Percentiles rank a stretch among this genome's conserved stretches.
These are phyloP conservation scores for Lordiphosa fenestrarum DNA, from an alignment of 2,888 invertebrate genomes.

Conservation along the genomic window DNA sequence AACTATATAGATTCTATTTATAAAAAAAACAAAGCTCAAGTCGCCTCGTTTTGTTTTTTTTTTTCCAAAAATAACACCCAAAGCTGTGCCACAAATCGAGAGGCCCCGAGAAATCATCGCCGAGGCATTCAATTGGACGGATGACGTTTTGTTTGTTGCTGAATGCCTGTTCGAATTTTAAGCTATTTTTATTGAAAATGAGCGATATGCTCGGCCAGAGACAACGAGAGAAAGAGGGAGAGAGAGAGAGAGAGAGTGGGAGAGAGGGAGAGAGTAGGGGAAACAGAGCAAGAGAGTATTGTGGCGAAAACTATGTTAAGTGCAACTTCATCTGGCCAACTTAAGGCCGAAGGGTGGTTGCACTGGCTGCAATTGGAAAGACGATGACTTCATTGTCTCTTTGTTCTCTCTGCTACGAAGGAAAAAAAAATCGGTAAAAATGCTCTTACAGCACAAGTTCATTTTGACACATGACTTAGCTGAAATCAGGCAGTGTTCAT, in stretches of 20 bases:
- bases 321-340: slow-evolving; percentile 40
- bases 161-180: slow-evolving; percentile 71
- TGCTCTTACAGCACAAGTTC: too few species aligned
- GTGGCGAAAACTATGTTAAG: slow-evolving; percentile 61
- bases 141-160: slow-evolving; percentile 32
- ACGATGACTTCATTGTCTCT: slow-evolving; percentile 58
- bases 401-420: background rate
- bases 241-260: slow-evolving; percentile 16
- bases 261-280: slow-evolving; percentile 10
- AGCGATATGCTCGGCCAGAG: slow-evolving; percentile 57
- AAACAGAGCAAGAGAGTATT: slow-evolving; percentile 10
- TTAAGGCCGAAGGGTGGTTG: slow-evolving; percentile 31
- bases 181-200: slow-evolving; percentile 76
- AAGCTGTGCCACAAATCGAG: slow-evolving; percentile 9
- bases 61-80: slow-evolving; percentile 27
- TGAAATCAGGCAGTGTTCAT: too few species aligned
- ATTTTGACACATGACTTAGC: too few species aligned
- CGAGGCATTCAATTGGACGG: slow-evolving; percentile 8
- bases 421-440: background rate
- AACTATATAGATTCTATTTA: background rate
- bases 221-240: slow-evolving; percentile 18
- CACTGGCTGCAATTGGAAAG: slow-evolving; percentile 36
- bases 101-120: slow-evolving; percentile 11
- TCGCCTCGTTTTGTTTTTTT: slow-evolving; percentile 17
- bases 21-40: slow-evolving; percentile 11